These are phyloP conservation scores for Damaliscus lunatus DNA, from an alignment of 2,113 vertebrate species.

Conservation along the genomic window DNA sequence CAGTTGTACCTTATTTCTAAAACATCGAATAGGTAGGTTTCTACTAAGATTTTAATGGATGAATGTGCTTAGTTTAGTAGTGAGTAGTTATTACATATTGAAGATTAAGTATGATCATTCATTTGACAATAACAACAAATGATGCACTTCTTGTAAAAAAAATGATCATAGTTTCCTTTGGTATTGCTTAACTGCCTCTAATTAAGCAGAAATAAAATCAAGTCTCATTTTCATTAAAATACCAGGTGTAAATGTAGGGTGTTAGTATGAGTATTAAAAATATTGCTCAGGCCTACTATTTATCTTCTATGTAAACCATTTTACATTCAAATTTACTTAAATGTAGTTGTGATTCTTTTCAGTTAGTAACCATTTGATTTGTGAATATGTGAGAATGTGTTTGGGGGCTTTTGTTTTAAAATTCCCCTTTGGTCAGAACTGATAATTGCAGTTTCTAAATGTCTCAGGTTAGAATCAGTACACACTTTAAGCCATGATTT, in stretches of 20 bases:
- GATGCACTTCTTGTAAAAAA: not conserved
- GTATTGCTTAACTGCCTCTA: not conserved
- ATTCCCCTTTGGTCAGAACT: constrained; percentile 16
- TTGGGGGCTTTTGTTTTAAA: not conserved
- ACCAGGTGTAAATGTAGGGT: not conserved
- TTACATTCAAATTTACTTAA: not conserved
- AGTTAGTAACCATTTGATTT: constrained; percentile 1
- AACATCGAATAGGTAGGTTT: not conserved
- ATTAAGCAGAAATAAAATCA: constrained; percentile 3
- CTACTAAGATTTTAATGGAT: not conserved
- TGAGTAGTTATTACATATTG: not conserved
- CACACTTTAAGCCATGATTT: not conserved
- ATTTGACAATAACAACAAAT: constrained; percentile 11
- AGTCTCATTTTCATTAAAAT: not conserved
- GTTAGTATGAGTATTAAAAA: not conserved
- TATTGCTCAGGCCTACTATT: not conserved
- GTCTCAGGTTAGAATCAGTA: not conserved
- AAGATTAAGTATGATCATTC: not conserved
- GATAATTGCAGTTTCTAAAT: constrained; percentile 25
- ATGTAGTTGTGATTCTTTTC: not conserved
- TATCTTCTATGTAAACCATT: not conserved
- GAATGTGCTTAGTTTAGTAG: not conserved
- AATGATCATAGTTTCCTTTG: not conserved
- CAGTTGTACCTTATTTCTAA: not conserved
- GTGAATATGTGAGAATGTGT: not conserved